Conservation (phyloP, 1,140 invertebrate genomes). For the Diorhabda elongata region DNA sequence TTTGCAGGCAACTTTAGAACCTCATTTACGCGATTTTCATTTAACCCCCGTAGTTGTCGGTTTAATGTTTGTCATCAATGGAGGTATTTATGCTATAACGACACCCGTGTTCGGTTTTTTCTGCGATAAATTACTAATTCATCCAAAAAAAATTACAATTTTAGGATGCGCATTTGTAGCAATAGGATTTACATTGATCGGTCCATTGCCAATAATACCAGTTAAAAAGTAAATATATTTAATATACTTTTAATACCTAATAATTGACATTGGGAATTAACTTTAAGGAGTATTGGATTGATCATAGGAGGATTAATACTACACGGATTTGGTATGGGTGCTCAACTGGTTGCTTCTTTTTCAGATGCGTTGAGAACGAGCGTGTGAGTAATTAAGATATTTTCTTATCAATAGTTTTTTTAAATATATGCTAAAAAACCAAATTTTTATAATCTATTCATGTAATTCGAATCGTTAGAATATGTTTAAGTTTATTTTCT, state of each 20-base stretch:
- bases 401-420: too few relatives aligned
- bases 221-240: slow-evolving; percentile 53
- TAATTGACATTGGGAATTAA: not conserved
- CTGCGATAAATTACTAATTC: slow-evolving; percentile 60
- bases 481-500: too few relatives aligned
- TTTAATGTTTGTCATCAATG: slow-evolving; percentile 83
- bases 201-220: slow-evolving; percentile 69
- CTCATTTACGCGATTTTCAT: slow-evolving; percentile 71
- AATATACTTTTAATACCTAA: not conserved
- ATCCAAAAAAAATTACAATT: slow-evolving; percentile 65
- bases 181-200: slow-evolving; percentile 65
- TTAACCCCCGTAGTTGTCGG: slow-evolving; percentile 72
- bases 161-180: slow-evolving; percentile 63
- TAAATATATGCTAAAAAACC: too few relatives aligned
- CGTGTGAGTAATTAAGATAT: slow-evolving; percentile 54
- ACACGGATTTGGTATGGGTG: slow-evolving; percentile 76
- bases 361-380: slow-evolving; percentile 72
- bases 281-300: slow-evolving; percentile 61
- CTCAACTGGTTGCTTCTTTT: slow-evolving; percentile 75
- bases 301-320: slow-evolving; percentile 66
- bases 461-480: too few relatives aligned
- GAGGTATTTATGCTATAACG: slow-evolving; percentile 76
- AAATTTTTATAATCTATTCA: too few relatives aligned
- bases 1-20: slow-evolving; percentile 75
- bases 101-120: slow-evolving; percentile 78